Conservation (phyloP, 2,888 invertebrate genomes). For the Pachliopta kotzebuea region DNA sequence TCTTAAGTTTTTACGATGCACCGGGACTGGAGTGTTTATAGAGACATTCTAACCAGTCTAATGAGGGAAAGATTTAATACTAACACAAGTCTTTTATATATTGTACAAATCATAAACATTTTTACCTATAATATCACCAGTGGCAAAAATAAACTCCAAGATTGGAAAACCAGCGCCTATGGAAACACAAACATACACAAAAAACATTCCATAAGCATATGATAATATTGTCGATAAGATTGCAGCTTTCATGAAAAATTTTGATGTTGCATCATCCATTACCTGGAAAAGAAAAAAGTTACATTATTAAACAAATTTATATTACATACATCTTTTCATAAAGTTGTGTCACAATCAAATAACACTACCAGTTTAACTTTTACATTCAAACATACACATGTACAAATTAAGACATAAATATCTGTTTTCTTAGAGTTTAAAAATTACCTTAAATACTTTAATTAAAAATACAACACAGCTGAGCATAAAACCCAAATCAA, state of each 20-base stretch:
- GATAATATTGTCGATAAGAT: constrained; percentile 42
- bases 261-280: constrained; percentile 33
- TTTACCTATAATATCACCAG: constrained; percentile 53
- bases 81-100: not conserved
- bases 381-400: too few species aligned
- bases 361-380: not conserved
- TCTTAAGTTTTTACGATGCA: too few species aligned
- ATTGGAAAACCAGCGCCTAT: constrained; percentile 53
- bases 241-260: constrained; percentile 43
- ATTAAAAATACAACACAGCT: constrained; percentile 44
- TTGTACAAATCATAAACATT: constrained; percentile 20
- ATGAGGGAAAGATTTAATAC: too few species aligned
- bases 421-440: not conserved
- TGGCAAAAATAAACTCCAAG: constrained; percentile 51
- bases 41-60: too few species aligned
- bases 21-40: too few species aligned
- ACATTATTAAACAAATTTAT: too few species aligned
- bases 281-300: constrained; percentile 43
- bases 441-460: constrained; percentile 46
- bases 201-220: constrained; percentile 51
- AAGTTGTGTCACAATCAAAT: not conserved
- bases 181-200: constrained; percentile 45
- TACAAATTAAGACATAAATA: too few species aligned
- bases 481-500: constrained; percentile 45
- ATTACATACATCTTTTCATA: not conserved